Evolutionary conservation across 2,113 vertebrate genomes (phyloP).

Genomic region (Eupsittula cactorum): DNA sequence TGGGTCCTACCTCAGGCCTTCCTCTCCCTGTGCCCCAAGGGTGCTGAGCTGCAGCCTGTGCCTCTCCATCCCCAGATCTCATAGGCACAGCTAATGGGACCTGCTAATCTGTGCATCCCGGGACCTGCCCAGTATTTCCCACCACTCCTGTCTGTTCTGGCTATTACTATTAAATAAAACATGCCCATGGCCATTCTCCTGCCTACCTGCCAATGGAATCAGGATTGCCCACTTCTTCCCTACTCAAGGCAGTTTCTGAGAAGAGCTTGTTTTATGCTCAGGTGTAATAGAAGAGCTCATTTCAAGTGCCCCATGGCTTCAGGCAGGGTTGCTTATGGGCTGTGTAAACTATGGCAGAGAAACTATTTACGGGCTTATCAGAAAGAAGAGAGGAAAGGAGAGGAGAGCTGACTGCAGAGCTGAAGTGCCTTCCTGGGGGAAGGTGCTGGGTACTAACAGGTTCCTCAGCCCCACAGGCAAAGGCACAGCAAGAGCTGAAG

Average conservation of each 20-base stretch:
- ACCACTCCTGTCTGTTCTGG: background rate
- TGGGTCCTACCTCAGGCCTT: background rate
- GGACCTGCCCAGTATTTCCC: background rate
- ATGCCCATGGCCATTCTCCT: background rate
- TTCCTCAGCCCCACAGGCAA: background rate
- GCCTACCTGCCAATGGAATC: accelerated
- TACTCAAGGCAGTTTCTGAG: background rate
- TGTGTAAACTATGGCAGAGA: background rate
- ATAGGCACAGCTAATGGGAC: background rate
- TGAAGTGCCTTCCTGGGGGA: background rate
- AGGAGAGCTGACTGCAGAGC: background rate
- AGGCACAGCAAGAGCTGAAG: background rate
- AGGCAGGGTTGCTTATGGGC: background rate
- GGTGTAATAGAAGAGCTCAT: background rate
- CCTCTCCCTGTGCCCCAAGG: background rate
- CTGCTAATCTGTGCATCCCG: background rate
- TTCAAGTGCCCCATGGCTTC: background rate
- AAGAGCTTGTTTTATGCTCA: background rate
- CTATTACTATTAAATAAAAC: background rate
- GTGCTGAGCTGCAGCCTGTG: background rate
- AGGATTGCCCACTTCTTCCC: background rate
- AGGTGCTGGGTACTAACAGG: background rate
- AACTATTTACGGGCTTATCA: background rate
- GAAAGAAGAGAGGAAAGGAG: background rate
- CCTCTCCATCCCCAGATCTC: background rate